Percentiles rank a stretch among this genome's conserved stretches.
phyloP scores from a whole-genome alignment of 2,113 vertebrate species.

The Amblyopsis rosae region DNA sequence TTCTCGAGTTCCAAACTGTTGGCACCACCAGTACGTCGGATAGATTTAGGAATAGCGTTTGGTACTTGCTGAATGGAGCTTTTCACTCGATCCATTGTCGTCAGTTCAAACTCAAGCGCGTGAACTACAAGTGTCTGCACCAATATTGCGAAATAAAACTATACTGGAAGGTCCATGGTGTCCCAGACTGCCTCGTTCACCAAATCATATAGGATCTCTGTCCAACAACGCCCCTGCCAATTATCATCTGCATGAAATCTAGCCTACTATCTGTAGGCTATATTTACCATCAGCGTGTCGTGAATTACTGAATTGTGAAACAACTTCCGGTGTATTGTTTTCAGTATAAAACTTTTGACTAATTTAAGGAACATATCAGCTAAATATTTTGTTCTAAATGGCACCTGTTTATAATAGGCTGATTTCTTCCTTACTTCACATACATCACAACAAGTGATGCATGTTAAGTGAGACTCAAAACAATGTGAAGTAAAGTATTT shows the following conservation, averaged over 20 bases:
- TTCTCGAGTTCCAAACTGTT: slow-evolving; percentile 83
- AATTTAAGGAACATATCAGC: no score
- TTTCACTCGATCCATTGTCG: slow-evolving; percentile 85
- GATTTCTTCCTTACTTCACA: no score
- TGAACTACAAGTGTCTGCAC: background rate
- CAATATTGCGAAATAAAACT: background rate
- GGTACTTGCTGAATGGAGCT: slow-evolving; percentile 89
- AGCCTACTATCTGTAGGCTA: no score
- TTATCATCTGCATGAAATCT: slow-evolving; percentile 49
- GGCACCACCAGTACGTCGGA: slow-evolving; percentile 79
- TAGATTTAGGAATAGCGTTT: slow-evolving; percentile 88
- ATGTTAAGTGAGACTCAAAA: no score
- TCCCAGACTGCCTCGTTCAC: slow-evolving; percentile 47
- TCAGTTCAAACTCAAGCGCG: background rate
- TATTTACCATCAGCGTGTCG: slow-evolving; percentile 16
- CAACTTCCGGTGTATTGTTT: slow-evolving; percentile 19
- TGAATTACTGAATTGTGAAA: background rate
- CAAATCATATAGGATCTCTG: slow-evolving; percentile 45
- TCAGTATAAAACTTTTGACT: slow-evolving; percentile 28
- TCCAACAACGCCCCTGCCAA: slow-evolving; percentile 60
- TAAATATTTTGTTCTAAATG: no score
- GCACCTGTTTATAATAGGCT: no score
- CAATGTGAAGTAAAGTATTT: no score
- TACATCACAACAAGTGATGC: no score
- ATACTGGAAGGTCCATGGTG: slow-evolving; percentile 55